These are phyloP conservation scores for Perognathus longimembris DNA, from an alignment of 2,113 vertebrate species.

Conservation along the genomic window DNA sequence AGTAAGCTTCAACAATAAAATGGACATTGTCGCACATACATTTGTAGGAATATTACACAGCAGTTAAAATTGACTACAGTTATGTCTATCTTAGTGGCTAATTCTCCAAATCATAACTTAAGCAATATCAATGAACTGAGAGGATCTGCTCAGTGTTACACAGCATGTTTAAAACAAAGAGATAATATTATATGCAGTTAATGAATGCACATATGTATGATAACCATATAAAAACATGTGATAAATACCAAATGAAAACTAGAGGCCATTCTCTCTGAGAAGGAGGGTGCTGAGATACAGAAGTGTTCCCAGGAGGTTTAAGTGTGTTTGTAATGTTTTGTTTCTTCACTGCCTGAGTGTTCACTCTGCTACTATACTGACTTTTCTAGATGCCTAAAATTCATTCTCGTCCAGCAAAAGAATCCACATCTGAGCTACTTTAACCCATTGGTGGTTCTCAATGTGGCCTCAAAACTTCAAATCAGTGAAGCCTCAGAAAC, in stretches of 20 bases:
- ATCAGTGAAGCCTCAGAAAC: background rate
- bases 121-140: constrained; percentile 26
- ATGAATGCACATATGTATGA: background rate
- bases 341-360: background rate
- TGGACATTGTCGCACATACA: background rate
- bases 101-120: background rate
- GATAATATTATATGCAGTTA: background rate
- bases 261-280: background rate
- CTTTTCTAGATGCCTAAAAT: constrained; percentile 21
- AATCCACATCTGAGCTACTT: background rate
- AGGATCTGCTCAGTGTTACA: background rate
- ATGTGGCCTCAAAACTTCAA: background rate
- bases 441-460: background rate
- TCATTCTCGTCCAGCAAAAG: background rate
- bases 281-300: background rate
- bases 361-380: background rate
- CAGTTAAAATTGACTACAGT: constrained; percentile 32
- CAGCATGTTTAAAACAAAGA: constrained; percentile 3
- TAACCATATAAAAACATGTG: background rate
- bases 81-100: background rate
- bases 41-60: background rate
- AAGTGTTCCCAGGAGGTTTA: background rate
- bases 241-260: background rate
- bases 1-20: background rate
- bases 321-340: background rate